Evolutionary conservation across 2,113 vertebrate genomes (phyloP).

Genomic region (Protomyctophum bolini): DNA sequence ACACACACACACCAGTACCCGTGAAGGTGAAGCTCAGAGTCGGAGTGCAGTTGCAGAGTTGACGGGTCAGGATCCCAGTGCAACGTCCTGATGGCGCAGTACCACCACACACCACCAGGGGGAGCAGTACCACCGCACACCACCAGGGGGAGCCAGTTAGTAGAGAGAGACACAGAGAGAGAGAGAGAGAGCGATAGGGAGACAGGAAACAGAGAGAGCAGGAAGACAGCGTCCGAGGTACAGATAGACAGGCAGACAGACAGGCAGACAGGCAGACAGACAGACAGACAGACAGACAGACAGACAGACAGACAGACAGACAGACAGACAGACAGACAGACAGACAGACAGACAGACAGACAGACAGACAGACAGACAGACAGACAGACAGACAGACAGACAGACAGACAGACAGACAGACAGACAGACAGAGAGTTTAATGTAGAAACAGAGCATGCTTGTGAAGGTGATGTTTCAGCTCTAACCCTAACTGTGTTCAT

Average conservation of each 20-base stretch:
- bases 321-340: constrained; percentile 21
- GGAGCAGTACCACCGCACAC: constrained; percentile 86
- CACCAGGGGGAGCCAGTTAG: constrained; percentile 88
- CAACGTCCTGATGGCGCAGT: constrained; percentile 89
- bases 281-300: constrained; percentile 10
- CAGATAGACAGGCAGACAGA: constrained; percentile 19
- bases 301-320: constrained; percentile 3
- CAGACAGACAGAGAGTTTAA: neutral
- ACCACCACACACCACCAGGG: constrained; percentile 86
- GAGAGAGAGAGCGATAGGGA: neutral
- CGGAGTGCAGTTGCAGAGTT: constrained; percentile 99
- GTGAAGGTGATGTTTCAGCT: too few relatives aligned
- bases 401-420: constrained; percentile 14
- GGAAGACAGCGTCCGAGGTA: neutral
- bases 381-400: constrained; percentile 39
- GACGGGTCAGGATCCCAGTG: constrained; percentile 99
- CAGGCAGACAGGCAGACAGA: constrained; percentile 23
- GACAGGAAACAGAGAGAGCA: constrained; percentile 8
- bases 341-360: constrained; percentile 39
- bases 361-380: constrained; percentile 41
- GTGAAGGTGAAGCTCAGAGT: constrained; percentile 90
- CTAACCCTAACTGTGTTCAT: too few relatives aligned
- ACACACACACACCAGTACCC: constrained; percentile 77
- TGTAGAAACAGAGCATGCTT: neutral
- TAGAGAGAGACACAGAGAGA: constrained; percentile 43